Percentiles rank a stretch among this genome's conserved stretches.
These are phyloP conservation scores for Pseudomugil tenellus DNA, from an alignment of 2,797 vertebrate genomes.

Conservation along the genomic window DNA sequence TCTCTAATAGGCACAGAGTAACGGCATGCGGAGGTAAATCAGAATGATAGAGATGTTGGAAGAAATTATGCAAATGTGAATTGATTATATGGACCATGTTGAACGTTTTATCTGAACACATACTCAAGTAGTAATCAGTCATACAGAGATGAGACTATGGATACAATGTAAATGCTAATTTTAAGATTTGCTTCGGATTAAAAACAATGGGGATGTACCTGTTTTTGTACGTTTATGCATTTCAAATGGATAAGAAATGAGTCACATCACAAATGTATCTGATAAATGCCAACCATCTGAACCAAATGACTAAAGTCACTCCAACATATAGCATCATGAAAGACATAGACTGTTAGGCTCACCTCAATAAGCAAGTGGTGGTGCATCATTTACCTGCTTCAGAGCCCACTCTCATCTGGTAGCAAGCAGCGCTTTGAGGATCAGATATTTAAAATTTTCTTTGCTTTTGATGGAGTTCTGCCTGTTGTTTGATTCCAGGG, in stretches of 20 bases:
- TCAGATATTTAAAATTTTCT: no score
- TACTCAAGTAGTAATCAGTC: constrained; percentile 15
- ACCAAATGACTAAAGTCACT: no score
- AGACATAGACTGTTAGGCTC: no score
- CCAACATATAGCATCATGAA: no score
- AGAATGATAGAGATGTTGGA: constrained; percentile 34
- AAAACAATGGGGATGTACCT: background rate
- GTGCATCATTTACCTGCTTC: no score
- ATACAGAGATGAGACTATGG: background rate
- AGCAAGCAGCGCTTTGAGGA: no score
- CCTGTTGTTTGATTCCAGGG: no score
- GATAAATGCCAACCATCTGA: no score
- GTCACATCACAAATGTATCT: background rate
- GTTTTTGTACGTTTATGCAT: background rate
- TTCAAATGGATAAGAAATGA: background rate
- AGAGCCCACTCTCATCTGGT: no score
- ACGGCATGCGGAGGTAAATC: constrained; percentile 37
- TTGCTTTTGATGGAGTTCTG: no score
- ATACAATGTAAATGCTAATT: background rate
- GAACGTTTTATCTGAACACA: constrained; percentile 35
- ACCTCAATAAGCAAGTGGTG: no score
- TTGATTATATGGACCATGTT: constrained; percentile 6
- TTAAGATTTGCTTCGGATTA: background rate
- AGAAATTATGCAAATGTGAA: constrained; percentile 30
- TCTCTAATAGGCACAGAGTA: constrained; percentile 38